Conservation (phyloP, 2,888 invertebrate species). For the Hypomecis punctinalis region DNA sequence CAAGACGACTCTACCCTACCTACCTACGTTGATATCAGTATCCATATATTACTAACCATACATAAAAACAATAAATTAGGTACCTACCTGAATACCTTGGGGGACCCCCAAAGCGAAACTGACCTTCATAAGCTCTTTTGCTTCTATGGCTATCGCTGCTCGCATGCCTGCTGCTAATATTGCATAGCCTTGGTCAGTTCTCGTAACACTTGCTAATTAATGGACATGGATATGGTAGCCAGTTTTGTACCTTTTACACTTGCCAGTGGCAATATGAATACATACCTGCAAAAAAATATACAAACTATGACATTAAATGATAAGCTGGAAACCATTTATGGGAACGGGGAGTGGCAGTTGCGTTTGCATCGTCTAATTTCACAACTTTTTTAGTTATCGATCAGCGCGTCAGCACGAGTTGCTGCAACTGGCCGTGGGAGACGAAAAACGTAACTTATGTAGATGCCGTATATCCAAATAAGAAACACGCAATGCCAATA, state of each 20-base stretch:
- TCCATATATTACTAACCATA: too few relatives aligned
- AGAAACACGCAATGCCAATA: slow-evolving; percentile 33
- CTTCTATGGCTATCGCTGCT: slow-evolving; percentile 15
- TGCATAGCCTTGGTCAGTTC: slow-evolving; percentile 54
- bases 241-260: slow-evolving; percentile 9
- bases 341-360: slow-evolving; percentile 27
- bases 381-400: slow-evolving; percentile 18
- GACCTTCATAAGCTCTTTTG: neutral
- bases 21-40: too few relatives aligned
- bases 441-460: slow-evolving; percentile 33
- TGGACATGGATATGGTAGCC: slow-evolving; percentile 44
- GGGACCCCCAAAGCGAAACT: neutral
- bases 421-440: slow-evolving; percentile 19
- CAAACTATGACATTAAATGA: slow-evolving; percentile 17
- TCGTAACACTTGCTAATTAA: slow-evolving; percentile 62
- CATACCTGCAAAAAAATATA: slow-evolving; percentile 13
- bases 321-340: slow-evolving; percentile 20
- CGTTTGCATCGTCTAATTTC: slow-evolving; percentile 22
- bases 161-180: slow-evolving; percentile 35
- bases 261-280: slow-evolving; percentile 29
- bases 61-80: too few relatives aligned
- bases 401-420: slow-evolving; percentile 12
- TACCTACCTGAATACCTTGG: neutral
- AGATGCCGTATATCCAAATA: slow-evolving; percentile 27
- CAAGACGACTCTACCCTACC: too few relatives aligned